phyloP scores from a whole-genome alignment of 1,140 invertebrate genomes.

The Bombus soroeensis region DNA sequence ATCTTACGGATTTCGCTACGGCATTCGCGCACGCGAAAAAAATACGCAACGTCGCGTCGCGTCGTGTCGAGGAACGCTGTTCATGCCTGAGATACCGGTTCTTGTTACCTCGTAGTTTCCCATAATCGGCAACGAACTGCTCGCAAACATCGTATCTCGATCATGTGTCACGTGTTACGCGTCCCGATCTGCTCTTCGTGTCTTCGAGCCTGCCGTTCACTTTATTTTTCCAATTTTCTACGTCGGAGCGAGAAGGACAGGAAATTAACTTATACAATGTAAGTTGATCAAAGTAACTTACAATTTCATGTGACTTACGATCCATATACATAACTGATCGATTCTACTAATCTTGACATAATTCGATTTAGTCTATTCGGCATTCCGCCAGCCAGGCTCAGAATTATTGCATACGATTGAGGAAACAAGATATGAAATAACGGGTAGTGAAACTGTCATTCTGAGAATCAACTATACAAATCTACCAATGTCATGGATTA shows the following conservation, averaged over 20 bases:
- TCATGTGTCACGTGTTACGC: slow-evolving; percentile 46
- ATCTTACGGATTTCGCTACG: slow-evolving; percentile 3
- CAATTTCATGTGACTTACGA: slow-evolving; percentile 1
- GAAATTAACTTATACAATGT: slow-evolving; percentile 24
- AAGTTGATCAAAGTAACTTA: slow-evolving; percentile 18
- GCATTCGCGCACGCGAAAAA: background rate
- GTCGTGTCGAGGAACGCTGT: background rate
- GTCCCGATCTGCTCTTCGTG: slow-evolving; percentile 38
- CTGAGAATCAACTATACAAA: slow-evolving; percentile 1
- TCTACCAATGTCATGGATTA: slow-evolving; percentile 1
- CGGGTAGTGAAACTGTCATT: background rate
- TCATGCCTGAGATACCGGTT: slow-evolving; percentile 18
- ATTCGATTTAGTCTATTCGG: background rate
- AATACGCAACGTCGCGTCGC: background rate
- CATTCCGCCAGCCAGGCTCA: background rate
- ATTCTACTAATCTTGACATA: slow-evolving; percentile 8
- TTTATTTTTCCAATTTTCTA: slow-evolving; percentile 41
- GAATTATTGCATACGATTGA: background rate
- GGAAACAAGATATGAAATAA: slow-evolving; percentile 30
- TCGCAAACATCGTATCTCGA: slow-evolving; percentile 44
- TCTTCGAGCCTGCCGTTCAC: slow-evolving; percentile 13
- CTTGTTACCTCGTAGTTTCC: slow-evolving; percentile 10
- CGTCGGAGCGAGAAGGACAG: slow-evolving; percentile 19
- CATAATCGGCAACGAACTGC: slow-evolving; percentile 47
- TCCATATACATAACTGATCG: background rate